Evolutionary conservation across 2,888 invertebrate species (phyloP).

Genomic region (Aphrophora alni): DNA sequence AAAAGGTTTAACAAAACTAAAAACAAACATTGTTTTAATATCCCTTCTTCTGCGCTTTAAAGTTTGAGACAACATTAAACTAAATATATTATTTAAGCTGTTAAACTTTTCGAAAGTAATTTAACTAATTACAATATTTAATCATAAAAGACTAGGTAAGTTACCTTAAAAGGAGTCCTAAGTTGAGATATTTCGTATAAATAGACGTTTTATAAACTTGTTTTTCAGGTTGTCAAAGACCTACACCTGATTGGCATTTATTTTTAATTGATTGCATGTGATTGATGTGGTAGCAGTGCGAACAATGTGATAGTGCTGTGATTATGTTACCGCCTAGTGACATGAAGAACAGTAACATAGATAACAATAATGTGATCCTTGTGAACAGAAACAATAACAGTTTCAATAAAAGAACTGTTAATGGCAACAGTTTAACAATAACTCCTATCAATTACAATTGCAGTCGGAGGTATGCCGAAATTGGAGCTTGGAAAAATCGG

Average conservation of each 20-base stretch:
- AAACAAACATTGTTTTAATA: too few species aligned
- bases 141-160: too few species aligned
- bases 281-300: background rate
- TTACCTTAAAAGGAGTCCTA: background rate
- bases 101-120: background rate
- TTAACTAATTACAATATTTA: background rate
- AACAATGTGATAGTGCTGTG: conserved; percentile 11
- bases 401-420: conserved; percentile 60
- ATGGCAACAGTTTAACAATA: conserved; percentile 57
- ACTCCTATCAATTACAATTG: conserved; percentile 57
- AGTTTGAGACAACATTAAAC: too few species aligned
- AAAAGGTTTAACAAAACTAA: too few species aligned
- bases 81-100: too few species aligned
- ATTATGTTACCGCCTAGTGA: conserved; percentile 14
- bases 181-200: background rate
- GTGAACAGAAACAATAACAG: conserved; percentile 61
- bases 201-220: background rate
- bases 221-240: background rate
- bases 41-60: too few species aligned
- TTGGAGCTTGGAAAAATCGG: conserved; percentile 62
- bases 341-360: conserved; percentile 21
- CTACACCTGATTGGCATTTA: background rate
- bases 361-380: conserved; percentile 41
- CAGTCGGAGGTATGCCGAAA: conserved; percentile 66
- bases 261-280: too few species aligned